Base-by-base conservation (phyloP, 1,140 invertebrate species). In the Rhyacophila brunnea region DNA sequence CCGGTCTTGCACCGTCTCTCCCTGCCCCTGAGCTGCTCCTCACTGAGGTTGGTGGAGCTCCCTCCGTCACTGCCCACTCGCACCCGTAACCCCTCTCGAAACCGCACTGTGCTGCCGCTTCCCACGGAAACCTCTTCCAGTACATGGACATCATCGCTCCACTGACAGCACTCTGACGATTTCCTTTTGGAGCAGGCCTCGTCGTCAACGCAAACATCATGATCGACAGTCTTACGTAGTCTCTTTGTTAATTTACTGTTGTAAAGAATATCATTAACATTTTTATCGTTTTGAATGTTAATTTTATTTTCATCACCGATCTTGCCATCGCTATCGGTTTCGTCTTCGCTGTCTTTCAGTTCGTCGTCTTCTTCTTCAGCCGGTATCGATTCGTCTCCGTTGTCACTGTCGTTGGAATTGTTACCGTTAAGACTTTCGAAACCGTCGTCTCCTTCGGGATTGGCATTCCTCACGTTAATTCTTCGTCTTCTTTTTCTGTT, bases 361-460 rank as follows among this genome's bases (percentile, higher is more conserved):
- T 65, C 54, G 18, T 67, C 64, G 17, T 70, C 48, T 13, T 58
- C 40, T 19, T 34, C 36, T 14, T 60, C 9, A 23, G 23, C 35
- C 40, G 14, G n/a, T n/a, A n/a, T 40, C 18, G 48, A 34, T 23
- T 65, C 6, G 71, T 76, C 53, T 71, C 75, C 77, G n/a, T 67
- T 72, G 48, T 79, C 76, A 58, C 77, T 79, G 46, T 87, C 86
- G 71, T 89, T 87, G 1, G 89, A 90, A 60, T 85, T 87, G 69
- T 90, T 90, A 11, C 88, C 87, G 69, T 90, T 90, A n/a, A 92
- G 77, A 69, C 90, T 92, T 75, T 92, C 90, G 71, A 92, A 92
- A 11, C 90, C 90, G 73, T 92, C 90, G 68, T 92, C 90, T 42
- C 90, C 89, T 53, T 71, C 72, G 14, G 54, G 49, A 34, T 49